These are phyloP conservation scores for Falco concolor DNA, from an alignment of 2,797 vertebrate species.

Conservation along the genomic window DNA sequence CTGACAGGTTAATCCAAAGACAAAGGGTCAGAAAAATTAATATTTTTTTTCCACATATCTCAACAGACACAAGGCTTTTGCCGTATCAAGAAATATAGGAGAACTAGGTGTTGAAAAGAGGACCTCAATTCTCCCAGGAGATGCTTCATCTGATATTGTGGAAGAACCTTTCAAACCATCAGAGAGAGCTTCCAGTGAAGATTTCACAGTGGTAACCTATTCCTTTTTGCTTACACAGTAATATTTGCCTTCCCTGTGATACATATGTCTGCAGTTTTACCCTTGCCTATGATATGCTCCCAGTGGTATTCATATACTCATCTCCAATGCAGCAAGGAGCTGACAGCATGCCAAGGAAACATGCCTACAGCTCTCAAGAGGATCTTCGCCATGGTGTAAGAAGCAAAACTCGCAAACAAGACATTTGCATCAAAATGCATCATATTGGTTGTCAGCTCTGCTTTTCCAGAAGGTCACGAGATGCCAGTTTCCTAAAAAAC, in stretches of 20 bases:
- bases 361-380: not conserved
- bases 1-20: not conserved
- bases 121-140: slow-evolving; percentile 72
- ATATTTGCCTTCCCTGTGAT: not conserved
- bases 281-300: not conserved
- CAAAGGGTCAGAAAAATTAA: not conserved
- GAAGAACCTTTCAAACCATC: slow-evolving; percentile 60
- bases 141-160: not conserved
- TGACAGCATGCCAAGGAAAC: slow-evolving; percentile 55
- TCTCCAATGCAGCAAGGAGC: slow-evolving; percentile 55
- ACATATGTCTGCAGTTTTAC: not conserved
- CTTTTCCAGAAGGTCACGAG: slow-evolving; percentile 65
- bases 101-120: slow-evolving; percentile 68
- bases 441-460: slow-evolving; percentile 73
- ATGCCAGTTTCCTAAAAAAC: slow-evolving; percentile 67
- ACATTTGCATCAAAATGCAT: slow-evolving; percentile 53
- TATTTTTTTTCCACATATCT: not conserved
- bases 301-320: not conserved
- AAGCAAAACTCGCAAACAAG: not conserved
- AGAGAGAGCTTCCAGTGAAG: not conserved
- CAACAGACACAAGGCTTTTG: slow-evolving; percentile 78
- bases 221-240: not conserved
- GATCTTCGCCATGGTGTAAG: not conserved
- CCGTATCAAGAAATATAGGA: slow-evolving; percentile 78
- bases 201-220: slow-evolving; percentile 37